Percentiles rank a stretch among this genome's conserved stretches.
phyloP scores from a whole-genome alignment of 2,797 vertebrate species.

The Psittacula derbiana region DNA sequence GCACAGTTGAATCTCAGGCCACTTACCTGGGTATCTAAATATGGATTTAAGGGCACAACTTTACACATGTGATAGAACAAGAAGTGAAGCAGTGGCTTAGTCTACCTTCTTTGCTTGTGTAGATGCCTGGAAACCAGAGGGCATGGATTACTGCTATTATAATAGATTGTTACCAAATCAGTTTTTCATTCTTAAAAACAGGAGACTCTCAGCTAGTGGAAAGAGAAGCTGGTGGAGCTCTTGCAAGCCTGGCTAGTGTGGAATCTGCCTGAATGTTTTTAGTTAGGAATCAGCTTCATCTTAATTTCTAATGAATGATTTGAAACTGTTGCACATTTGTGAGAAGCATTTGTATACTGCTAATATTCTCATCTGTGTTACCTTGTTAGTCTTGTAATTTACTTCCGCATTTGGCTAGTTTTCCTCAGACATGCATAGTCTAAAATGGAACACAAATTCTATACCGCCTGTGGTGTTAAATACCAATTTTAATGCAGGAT shows the following conservation, averaged over 20 bases:
- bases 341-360: not conserved
- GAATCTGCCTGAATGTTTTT: not conserved
- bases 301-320: not conserved
- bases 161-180: not conserved
- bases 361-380: not conserved
- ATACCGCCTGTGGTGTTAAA: not conserved
- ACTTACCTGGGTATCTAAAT: not conserved
- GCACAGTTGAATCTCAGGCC: not conserved
- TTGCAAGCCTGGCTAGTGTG: not conserved
- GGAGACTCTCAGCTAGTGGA: not conserved
- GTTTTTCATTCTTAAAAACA: not conserved
- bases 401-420: conserved; percentile 2
- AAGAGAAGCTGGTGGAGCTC: not conserved
- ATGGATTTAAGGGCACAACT: not conserved
- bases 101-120: not conserved
- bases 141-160: not conserved
- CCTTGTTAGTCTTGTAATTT: not conserved
- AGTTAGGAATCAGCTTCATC: not conserved
- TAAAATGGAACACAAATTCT: not conserved
- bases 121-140: not conserved
- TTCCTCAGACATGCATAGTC: not conserved
- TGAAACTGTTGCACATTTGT: not conserved
- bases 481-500: conserved; percentile 2
- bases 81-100: accelerated
- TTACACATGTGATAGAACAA: not conserved